Base-by-base conservation (phyloP, 2,888 invertebrate species). In the Amiota minor region DNA sequence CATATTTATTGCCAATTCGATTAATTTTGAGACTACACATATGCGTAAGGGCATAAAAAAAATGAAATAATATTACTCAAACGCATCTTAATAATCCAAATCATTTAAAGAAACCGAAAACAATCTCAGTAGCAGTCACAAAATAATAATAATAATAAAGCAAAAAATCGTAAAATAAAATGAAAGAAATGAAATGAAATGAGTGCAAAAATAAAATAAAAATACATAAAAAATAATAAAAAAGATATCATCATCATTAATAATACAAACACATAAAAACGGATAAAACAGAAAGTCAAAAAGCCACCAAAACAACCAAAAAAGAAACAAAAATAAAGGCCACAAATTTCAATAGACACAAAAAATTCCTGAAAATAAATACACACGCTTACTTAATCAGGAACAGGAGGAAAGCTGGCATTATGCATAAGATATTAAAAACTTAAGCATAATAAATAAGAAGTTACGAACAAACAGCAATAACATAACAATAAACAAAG, bases 261-360 rank as follows among this genome's bases (percentile, higher is more conserved):
- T 35, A 35, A 35, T 35, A 35, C 35, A 35, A 35, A 35, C 14
- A 23, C 20, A 50, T 47, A 68, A 68, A 68, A 68, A 53, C 20
- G 49, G n/a, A 67, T 6, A 35, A 35, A 35, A 1, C 77, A 80
- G 76, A 69, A 77, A 81, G 84, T 79, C 71, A 76, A 81, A 82
- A 79, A 16, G 59, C 59, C 20, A 18, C 59, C 6, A 18, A 18
- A 18, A 1, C 23, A 18, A 35, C 2, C 4, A 35, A 71, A 81
- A 75, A 78, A 74, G n/a, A n/a, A 73, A 73, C 75, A 70, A 73
- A 67, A 14, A 14, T 46, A 20, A 16, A 18, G 10, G 47, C 71
- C 50, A 71, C 65, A 62, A 45, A 23, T 53, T 23, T 23, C 45
- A 16, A 16, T 18, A 20, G n/a, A 50, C 14, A 53, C 9, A 53